Evolutionary conservation across 2,113 vertebrate species (phyloP), one percentile per base, ranked within the genome.

Genomic region (Callionymus lyra): DNA sequence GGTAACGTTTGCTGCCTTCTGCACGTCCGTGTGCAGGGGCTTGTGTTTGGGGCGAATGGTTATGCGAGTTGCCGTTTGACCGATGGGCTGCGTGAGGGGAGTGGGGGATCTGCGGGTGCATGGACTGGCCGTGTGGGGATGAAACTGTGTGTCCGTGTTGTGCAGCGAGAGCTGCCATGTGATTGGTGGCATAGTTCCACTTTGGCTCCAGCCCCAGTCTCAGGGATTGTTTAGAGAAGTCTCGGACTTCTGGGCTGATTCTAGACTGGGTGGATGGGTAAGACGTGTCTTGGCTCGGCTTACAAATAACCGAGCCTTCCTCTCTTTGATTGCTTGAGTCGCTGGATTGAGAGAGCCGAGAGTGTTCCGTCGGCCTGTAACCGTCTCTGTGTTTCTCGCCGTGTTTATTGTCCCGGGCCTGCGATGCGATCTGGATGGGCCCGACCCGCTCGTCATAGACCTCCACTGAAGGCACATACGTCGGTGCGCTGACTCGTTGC

Each of bases 401-500:
- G 12, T 50, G 80, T 70, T 81, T 85, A 67, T 82, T 85, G 70
- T 96, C 92, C 0, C 91, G 85, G 16, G 92, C 90, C 84, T 97
- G 93, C 0, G 93, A 93, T 1, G 91, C 91, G 0, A 95, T 92
- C 62, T 94, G 92, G 72, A 94, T 92, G 52, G 91, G 91, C 19
- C 91, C 92, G 0, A 65, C 84, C 68, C 88, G 87, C 83, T 98
- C 91, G 0, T 93, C 90, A 0, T 92, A 94, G 74, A 91, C 87
- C 82, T 95, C 93, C 41, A 94, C 88, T 50, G 91, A 94, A 92
- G 92, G 92, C 89, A 95, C 91, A 9, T 93, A 97, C 49, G 92
- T 97, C 44, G 93, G 92, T 33, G 92, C 90, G 33, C 85, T 93
- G 59, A 95, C 90, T 58, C 90, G 87, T 82, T 94, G 90, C 80